Conservation (phyloP, 2,797 vertebrate genomes). For the Luscinia luscinia region DNA sequence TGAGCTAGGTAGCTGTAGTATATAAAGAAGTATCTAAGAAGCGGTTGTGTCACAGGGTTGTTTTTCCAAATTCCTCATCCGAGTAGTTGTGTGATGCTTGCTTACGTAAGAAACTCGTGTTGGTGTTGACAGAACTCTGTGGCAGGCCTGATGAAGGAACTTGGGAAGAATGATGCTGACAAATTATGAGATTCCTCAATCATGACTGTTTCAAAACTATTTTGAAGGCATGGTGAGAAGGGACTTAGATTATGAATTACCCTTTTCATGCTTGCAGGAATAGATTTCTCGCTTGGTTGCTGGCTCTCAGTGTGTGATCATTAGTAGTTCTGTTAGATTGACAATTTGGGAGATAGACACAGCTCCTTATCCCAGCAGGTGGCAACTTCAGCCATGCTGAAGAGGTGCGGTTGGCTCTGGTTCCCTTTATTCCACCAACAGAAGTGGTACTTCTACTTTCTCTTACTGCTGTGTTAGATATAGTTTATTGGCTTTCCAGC, state of each 20-base stretch:
- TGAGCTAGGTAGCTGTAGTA: not conserved
- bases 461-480: slow-evolving; percentile 47
- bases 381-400: slow-evolving; percentile 21
- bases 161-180: not conserved
- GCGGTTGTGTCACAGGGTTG: rapidly evolving
- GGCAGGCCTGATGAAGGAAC: not conserved
- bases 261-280: slow-evolving; percentile 47
- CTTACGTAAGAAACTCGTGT: not conserved
- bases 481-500: slow-evolving; percentile 54
- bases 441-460: slow-evolving; percentile 10
- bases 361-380: slow-evolving; percentile 55
- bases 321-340: slow-evolving; percentile 61
- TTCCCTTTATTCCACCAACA: not conserved
- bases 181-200: not conserved
- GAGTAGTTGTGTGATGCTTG: not conserved
- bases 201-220: slow-evolving; percentile 19
- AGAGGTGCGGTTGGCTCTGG: not conserved
- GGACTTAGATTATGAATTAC: slow-evolving; percentile 55
- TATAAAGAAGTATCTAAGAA: not conserved
- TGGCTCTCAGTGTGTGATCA: slow-evolving; percentile 59
- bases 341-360: slow-evolving; percentile 60
- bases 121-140: not conserved
- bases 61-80: not conserved
- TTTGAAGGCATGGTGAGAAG: slow-evolving; percentile 28
- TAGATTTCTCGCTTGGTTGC: slow-evolving; percentile 51